phyloP scores from a whole-genome alignment of 2,888 invertebrate species.

The Lasioglossum marginatum region DNA sequence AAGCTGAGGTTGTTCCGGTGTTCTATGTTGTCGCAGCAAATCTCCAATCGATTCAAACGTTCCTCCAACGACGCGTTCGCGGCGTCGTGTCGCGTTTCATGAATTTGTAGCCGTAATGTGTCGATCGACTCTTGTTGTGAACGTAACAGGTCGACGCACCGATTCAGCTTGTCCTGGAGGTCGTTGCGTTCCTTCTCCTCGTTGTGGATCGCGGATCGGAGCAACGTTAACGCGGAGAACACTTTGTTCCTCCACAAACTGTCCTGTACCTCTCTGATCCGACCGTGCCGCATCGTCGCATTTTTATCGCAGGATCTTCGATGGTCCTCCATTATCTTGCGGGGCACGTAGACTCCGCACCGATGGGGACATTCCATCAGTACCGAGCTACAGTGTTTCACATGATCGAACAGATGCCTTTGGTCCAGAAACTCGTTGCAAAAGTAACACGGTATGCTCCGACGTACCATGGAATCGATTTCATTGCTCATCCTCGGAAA shows the following conservation, averaged over 20 bases:
- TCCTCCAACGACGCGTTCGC: constrained; percentile 54
- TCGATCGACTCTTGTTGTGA: constrained; percentile 70
- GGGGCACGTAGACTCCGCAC: constrained; percentile 89
- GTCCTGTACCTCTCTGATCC: constrained; percentile 73
- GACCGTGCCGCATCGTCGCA: constrained; percentile 56
- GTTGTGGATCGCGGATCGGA: constrained; percentile 71
- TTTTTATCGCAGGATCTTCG: constrained; percentile 78
- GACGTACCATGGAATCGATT: constrained; percentile 58
- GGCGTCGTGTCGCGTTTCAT: constrained; percentile 47
- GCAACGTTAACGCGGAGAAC: constrained; percentile 70
- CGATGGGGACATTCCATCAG: constrained; percentile 89
- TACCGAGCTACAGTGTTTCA: constrained; percentile 90
- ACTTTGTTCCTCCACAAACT: constrained; percentile 75
- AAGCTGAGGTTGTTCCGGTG: constrained; percentile 64
- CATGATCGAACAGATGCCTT: constrained; percentile 85
- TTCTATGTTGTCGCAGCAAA: constrained; percentile 63
- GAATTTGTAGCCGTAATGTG: constrained; percentile 63
- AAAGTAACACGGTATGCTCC: constrained; percentile 78
- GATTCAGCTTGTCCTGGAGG: constrained; percentile 64
- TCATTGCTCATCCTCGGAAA: constrained; percentile 68
- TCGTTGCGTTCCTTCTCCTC: constrained; percentile 71
- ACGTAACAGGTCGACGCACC: constrained; percentile 62
- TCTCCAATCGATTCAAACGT: constrained; percentile 68
- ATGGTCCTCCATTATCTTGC: constrained; percentile 88
- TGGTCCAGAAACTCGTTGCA: constrained; percentile 78